Evolutionary conservation across 2,888 invertebrate genomes (phyloP), one percentile per base, ranked within the genome.

Genomic region (Hirudinaria manillensis): DNA sequence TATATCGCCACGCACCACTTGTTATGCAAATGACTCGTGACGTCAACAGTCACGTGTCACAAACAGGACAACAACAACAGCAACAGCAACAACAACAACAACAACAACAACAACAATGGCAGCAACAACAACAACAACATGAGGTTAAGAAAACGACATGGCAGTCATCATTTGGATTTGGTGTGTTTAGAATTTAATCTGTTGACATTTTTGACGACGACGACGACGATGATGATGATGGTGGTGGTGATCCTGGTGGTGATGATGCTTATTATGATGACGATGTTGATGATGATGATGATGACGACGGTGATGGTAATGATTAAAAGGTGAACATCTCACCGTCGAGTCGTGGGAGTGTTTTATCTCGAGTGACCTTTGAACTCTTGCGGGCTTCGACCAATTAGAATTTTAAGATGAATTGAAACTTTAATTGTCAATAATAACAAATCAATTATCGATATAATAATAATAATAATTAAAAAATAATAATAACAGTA

Each of bases 161-260:
- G 56, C n/a, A 68, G 32, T 55, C 29, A 71, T 21, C 32, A 71
- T 27, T 24, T 55, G 13, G 75, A 75, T 27, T 71, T 36, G 75
- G 75, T 36, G 61, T 24, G 51, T 61, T 24, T 53, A 70, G 70
- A 7, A 27, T 36, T 13, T 61, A 68, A n/a, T n/a, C n/a, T 66
- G 45, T 36, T 45, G 67, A 66, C 24, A 66, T 38, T 66, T n/a
- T 0, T 32, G 73, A 38, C 65, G 38, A 65, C 1, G 73, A 36
- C 29, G 73, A 36, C 32, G 75, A 56, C 24, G 45, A 29, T 34
- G 72, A 38, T 21, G 45, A 55, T 24, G 76, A 61, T 67, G 45
- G n/a, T 36, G 56, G 38, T 32, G 45, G 36, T 36, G 75, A 29
- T 51, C n/a, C n/a, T 32, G 75, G 38, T 10, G 27, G 36, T 32